Evolutionary conservation across 2,888 invertebrate genomes (phyloP), one percentile per base, ranked within the genome.

Genomic region (Drosophila infuscata): DNA sequence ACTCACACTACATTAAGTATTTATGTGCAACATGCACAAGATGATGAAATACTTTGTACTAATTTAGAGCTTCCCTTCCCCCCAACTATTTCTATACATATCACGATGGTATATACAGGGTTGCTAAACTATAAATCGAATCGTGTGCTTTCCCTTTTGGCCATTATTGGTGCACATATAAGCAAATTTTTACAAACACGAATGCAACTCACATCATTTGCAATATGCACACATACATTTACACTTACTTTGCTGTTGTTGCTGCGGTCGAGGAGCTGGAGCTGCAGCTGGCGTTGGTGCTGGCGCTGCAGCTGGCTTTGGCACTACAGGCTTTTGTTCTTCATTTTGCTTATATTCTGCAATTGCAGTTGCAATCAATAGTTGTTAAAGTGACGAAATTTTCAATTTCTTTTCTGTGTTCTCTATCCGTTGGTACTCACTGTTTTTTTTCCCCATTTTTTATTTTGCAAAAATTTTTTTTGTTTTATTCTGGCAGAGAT

Each of bases 381-480:
- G 46, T 43, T 33, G 8, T 8, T 12, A 25, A 7, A 4, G 20
- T 25, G 15, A 4, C 4, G 0, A 30, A 46, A 30, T 33, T 52
- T 1, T 17, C 0, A 1, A 15, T 20, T 11, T 33, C 1, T 7
- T n/a, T 33, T 25, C 7, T 9, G 12, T 36, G 4, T 9, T 59
- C 17, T 46, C 17, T 9, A 17, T 29, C 9, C 9, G 9, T 3
- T 1, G 29, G 0, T 29, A 73, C 85, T 73, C 49, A 85, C 85
- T 85, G 15, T 88, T 81, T 3, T 81, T 85, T 35, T 81, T 85
- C 2, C 89, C 85, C 85, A 85, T 85, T 32, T 35, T 51, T 43
- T 20, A 1, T 11, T 43, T 2, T 25, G 20, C 20, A 25, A 25
- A 25, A 25, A 25, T 25, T 25, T 0, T 25, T 25, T 25, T 25